Base-by-base conservation (phyloP, 2,797 vertebrate genomes). In the Gouania willdenowi region DNA sequence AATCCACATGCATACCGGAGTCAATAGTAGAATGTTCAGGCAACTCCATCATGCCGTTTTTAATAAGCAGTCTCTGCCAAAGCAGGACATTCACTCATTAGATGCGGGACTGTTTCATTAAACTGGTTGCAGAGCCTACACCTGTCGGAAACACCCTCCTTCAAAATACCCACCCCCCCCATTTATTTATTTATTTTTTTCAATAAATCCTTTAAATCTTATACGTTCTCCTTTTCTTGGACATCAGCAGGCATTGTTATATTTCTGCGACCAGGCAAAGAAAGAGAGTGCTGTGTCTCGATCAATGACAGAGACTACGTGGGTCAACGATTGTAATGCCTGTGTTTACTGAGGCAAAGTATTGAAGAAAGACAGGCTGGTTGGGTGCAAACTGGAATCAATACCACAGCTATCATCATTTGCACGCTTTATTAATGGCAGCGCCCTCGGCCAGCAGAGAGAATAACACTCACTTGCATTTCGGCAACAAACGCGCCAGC, bases 331-430 rank as follows among this genome's bases (percentile, higher is more conserved):
- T 66, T 69, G 51, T 47, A 19, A 69, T 55, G 71, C 46, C 36
- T 41, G 71, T 79, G 76, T 82, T 86, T 80, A 79, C 75, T 73
- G 77, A 77, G 53, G 63, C 74, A 81, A 64, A 66, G 69, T 55
- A 71, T 75, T 57, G 48, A 40, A 74, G 70, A 45, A 40, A 61
- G 51, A 71, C 14, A 26, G 65, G 26, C 40, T 21, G 23, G 8
- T 60, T 50, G 38, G 67, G 63, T 46, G 71, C 54, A 71, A 74
- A 71, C 51, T 47, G 10, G 36, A 77, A 85, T 86, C 81, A 49
- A 86, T 86, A 71, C 41, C 75, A 64, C 73, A 68, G 73, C 81
- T 79, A 82, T 86, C 75, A 81, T 84, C 76, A 85, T 82, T 81
- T 79, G 57, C 70, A 43, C 39, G 47, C 32, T 76, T 75, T 82